A percentile compares a stretch with the other conserved stretches of the same genome.
These are phyloP conservation scores for Reinhardtius hippoglossoides DNA, from an alignment of 2,113 vertebrate species.

Conservation along the genomic window DNA sequence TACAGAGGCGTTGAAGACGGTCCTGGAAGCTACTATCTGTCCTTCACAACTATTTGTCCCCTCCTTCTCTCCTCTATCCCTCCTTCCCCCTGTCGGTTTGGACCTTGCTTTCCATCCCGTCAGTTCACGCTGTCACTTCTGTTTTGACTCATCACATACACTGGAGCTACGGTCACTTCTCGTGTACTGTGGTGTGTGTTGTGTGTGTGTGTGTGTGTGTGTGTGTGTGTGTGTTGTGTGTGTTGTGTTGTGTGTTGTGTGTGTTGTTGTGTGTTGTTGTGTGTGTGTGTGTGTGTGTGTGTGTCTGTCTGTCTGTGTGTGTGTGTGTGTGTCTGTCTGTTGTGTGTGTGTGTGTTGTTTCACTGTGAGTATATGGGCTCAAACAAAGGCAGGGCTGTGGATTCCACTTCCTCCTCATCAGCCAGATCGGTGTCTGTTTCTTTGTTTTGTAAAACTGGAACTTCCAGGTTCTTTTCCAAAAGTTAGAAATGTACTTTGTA, in stretches of 20 bases:
- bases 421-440: slow-evolving; percentile 13
- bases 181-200: too few relatives aligned
- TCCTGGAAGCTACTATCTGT: slow-evolving; percentile 71
- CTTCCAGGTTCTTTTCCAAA: slow-evolving; percentile 27
- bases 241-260: slow-evolving; percentile 7
- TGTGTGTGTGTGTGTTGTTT: slow-evolving; percentile 41
- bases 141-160: slow-evolving; percentile 68
- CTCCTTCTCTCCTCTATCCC: slow-evolving; percentile 63
- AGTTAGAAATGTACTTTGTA: not conserved
- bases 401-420: slow-evolving; percentile 45
- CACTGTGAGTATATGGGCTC: slow-evolving; percentile 51
- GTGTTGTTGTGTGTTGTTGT: slow-evolving; percentile 23
- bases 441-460: slow-evolving; percentile 35
- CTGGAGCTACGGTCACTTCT: slow-evolving; percentile 39
- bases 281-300: slow-evolving; percentile 11
- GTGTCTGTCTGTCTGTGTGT: slow-evolving; percentile 15
- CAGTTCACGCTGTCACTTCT: slow-evolving; percentile 76
- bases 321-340: slow-evolving; percentile 26
- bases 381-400: slow-evolving; percentile 49
- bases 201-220: slow-evolving; percentile 16
- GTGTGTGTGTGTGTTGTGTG: slow-evolving; percentile 26
- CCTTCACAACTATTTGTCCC: slow-evolving; percentile 68
- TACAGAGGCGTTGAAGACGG: slow-evolving; percentile 57
- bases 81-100: slow-evolving; percentile 73
- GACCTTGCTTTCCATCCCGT: slow-evolving; percentile 54